Evolutionary conservation across 2,888 invertebrate species (phyloP), one percentile per base, ranked within the genome.

Genomic region (Ptilodon capucinus): DNA sequence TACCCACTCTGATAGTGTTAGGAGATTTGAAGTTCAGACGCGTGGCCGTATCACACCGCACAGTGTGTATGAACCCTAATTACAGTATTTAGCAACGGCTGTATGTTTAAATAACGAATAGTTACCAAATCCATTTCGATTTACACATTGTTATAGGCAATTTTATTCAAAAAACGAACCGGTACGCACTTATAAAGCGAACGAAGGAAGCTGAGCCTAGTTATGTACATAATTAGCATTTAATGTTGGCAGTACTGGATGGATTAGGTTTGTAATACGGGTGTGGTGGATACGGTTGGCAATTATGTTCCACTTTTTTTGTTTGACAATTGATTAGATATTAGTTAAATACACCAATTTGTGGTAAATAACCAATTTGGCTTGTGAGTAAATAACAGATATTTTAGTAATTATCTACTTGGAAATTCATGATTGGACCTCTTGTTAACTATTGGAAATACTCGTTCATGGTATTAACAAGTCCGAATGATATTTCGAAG

Each of bases 161-260:
- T 76, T 71, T 70, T 65, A 71, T 77, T 76, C 67, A 74, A 71
- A 75, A 25, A 60, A 60, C 48, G 40, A 54, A 60, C 68, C 44
- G 23, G 67, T 68, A 55, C 46, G 58, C 50, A 51, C 64, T 58
- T 74, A 68, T 73, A 70, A 52, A 75, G 64, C 50, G 32, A 48
- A 54, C 67, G 64, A 73, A 81, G 84, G 84, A 84, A 86, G 79
- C 77, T 65, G 70, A 78, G 72, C 75, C 78, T 60, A 80, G 75
- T 74, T 79, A 74, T 74, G 71, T 64, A 65, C 48, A 68, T 71
- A 76, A 86, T 87, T 84, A 86, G 71, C 86, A 84, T 86, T 69
- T 71, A 69, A 74, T 80, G 73, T 84, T 83, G 86, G 87, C 79
- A 74, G 79, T 68, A 74, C 60, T 48, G 54, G 66, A 57, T 67